These are phyloP conservation scores for Tetanocera ferruginea DNA, from an alignment of 2,888 invertebrate genomes.

Conservation along the genomic window DNA sequence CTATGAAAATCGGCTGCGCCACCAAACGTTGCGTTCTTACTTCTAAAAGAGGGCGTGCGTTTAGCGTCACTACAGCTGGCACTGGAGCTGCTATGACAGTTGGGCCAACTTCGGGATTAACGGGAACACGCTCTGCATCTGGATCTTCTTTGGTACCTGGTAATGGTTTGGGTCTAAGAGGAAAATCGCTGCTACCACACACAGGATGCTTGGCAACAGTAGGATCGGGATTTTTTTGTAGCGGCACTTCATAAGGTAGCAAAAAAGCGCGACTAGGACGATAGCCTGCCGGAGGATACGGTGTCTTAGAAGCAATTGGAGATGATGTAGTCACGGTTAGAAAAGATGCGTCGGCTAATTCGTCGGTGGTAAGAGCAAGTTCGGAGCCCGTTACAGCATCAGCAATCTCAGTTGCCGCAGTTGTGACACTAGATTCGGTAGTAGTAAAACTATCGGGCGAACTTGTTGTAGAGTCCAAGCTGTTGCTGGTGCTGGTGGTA, in stretches of 20 bases:
- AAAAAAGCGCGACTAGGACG: constrained; percentile 46
- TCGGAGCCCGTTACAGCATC: not conserved
- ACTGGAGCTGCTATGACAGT: constrained; percentile 31
- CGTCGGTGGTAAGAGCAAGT: not conserved
- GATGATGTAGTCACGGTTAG: not conserved
- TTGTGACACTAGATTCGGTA: not conserved
- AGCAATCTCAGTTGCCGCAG: not conserved
- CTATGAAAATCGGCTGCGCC: constrained; percentile 44
- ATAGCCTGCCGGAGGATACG: constrained; percentile 48
- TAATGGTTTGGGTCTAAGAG: constrained; percentile 60
- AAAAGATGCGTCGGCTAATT: not conserved
- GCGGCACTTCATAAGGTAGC: constrained; percentile 41
- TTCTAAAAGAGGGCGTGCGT: constrained; percentile 30
- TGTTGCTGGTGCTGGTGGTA: not conserved
- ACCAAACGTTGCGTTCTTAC: constrained; percentile 50
- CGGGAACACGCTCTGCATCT: constrained; percentile 59
- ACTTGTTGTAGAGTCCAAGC: not conserved
- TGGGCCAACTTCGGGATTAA: constrained; percentile 52
- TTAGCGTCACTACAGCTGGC: constrained; percentile 1
- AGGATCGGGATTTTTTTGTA: not conserved
- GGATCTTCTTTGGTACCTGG: constrained; percentile 57
- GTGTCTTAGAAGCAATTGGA: constrained; percentile 25
- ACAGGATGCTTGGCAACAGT: constrained; percentile 53
- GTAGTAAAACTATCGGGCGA: not conserved
- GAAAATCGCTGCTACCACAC: constrained; percentile 62